These are phyloP conservation scores for Eospalax fontanierii DNA, from an alignment of 2,797 vertebrate genomes.

Conservation along the genomic window DNA sequence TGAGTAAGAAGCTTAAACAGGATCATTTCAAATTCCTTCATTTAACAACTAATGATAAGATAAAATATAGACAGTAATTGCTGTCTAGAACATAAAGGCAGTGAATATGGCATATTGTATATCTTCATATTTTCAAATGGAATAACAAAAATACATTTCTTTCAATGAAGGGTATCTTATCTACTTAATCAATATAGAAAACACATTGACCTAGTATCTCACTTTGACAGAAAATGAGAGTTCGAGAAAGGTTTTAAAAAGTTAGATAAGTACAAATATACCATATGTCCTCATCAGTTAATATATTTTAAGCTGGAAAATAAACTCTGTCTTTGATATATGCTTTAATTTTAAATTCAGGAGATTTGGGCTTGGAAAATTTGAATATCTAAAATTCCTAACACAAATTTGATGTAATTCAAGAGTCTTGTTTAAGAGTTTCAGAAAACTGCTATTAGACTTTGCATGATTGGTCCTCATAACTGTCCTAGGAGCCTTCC, in stretches of 20 bases:
- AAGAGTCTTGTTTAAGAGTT: not conserved
- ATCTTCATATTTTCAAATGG: not conserved
- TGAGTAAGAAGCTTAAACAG: conserved; percentile 31
- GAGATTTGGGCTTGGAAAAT: not conserved
- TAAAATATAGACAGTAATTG: not conserved
- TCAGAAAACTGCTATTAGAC: not conserved
- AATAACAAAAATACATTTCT: not conserved
- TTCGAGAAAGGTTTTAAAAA: conserved; percentile 46
- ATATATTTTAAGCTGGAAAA: not conserved
- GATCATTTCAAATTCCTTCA: conserved; percentile 7
- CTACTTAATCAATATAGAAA: not conserved
- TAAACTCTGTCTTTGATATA: not conserved
- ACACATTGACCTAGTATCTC: not conserved
- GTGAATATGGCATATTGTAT: not conserved
- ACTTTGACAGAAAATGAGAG: not conserved
- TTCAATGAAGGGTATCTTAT: not conserved
- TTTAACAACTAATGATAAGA: conserved; percentile 4
- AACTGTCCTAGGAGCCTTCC: not conserved
- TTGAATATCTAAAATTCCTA: conserved; percentile 6
- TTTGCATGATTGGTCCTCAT: not conserved
- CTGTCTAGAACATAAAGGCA: conserved; percentile 15
- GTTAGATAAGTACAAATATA: not conserved
- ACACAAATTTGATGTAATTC: not conserved
- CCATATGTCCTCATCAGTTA: not conserved
- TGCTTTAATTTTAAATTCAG: not conserved